Evolutionary conservation across 2,113 vertebrate species (phyloP), one percentile per base, ranked within the genome.

Genomic region (Chaetura pelagica): DNA sequence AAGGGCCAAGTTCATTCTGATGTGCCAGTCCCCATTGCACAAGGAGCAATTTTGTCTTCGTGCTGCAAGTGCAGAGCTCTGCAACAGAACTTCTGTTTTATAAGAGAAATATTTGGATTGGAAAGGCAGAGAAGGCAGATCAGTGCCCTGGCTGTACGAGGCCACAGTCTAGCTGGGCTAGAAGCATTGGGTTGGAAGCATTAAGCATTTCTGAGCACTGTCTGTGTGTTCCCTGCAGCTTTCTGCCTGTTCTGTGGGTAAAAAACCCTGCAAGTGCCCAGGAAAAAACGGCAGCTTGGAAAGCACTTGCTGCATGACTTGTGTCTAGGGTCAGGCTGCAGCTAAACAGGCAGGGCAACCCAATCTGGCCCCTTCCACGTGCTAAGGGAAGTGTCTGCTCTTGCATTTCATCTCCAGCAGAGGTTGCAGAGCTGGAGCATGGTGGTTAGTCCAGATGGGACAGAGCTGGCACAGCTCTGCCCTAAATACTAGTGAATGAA

Each of bases 41-140:
- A 2, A 32, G 44, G 46, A 88, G 79, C 42, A 23, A 18, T 68
- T 59, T 49, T 89, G 83, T 69, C 38, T 66, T 26, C 3, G 1
- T 14, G 72, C 63, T 79, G 90, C 88, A 91, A 91, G 74, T 94
- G 84, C 74, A 75, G 46, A 72, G 73, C 42, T 81, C 63, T 87
- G 80, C 35, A 23, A 4, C 14, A 54, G 30, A 11, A 20, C 52
- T 88, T 76, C 4, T 57, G 62, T 38, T 81, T 22, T 24, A 2
- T 4, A 0, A 5, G 49, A 66, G 75, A 27, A 77, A 21, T n/a
- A 34, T 76, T 66, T 69, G 78, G 42, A 10, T 34, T 77, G 82
- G 59, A 59, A 91, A 87, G 35, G 93, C 68, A 38, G 38, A 63
- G 71, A 27, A 40, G 15, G 44, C 44, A 72, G 54, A 15, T 4